These are phyloP conservation scores for Enteromius trimaculatus DNA, from an alignment of 2,797 vertebrate genomes.

Conservation along the genomic window DNA sequence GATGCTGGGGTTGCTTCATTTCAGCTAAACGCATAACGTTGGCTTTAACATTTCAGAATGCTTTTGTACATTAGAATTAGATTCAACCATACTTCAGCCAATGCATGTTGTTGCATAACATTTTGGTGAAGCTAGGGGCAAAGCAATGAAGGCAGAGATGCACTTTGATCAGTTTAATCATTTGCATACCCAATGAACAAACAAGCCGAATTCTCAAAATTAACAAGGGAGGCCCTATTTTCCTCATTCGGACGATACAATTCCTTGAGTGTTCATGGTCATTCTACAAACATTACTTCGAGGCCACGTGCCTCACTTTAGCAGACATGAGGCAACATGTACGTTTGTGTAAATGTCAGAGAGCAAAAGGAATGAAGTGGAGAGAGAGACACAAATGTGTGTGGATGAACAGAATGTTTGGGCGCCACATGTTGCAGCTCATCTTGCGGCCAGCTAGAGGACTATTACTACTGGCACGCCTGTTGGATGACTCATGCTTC, in stretches of 20 bases:
- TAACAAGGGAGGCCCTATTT: not conserved
- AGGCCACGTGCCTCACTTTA: not conserved
- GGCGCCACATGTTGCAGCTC: constrained; percentile 52
- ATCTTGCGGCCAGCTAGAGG: constrained; percentile 71
- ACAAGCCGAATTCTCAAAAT: not conserved
- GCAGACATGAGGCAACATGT: not conserved
- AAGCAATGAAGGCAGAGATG: not conserved
- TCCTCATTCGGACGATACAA: not conserved
- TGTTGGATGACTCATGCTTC: constrained; percentile 79
- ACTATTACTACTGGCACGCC: constrained; percentile 70
- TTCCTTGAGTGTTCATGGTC: not conserved
- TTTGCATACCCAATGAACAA: not conserved
- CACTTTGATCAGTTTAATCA: not conserved
- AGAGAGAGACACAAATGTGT: constrained; percentile 35
- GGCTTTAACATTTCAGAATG: not conserved
- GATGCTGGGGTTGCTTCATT: not conserved
- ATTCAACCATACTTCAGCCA: not conserved
- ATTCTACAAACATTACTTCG: not conserved
- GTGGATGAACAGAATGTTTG: constrained; percentile 37
- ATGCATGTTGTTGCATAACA: not conserved
- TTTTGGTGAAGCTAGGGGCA: not conserved
- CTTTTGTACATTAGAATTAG: not conserved
- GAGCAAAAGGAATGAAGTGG: not conserved
- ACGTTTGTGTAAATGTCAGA: constrained; percentile 13
- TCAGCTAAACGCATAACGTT: not conserved